These are phyloP conservation scores for Dipodomys spectabilis DNA, from an alignment of 2,113 vertebrate species.

Conservation along the genomic window DNA sequence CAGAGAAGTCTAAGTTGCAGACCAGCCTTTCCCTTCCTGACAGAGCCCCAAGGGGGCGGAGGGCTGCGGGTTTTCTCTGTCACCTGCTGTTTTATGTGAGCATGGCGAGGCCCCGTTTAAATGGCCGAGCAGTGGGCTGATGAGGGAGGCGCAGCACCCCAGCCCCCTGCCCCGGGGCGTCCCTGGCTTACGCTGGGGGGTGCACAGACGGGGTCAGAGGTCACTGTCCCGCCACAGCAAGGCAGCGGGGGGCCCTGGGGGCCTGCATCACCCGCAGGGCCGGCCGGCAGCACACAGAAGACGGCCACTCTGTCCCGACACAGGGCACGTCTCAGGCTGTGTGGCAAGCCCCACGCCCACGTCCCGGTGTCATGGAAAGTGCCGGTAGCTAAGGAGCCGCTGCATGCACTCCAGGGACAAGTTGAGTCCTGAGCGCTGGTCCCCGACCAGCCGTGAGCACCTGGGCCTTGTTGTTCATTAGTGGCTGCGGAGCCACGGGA, in stretches of 20 bases:
- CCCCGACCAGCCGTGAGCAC: not conserved
- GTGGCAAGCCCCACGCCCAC: not conserved
- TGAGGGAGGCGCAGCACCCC: too few relatives aligned
- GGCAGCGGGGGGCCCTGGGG: not conserved
- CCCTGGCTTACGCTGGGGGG: not conserved
- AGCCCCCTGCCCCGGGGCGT: rapidly evolving
- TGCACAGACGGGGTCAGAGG: not conserved
- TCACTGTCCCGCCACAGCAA: not conserved
- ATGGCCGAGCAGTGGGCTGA: not conserved
- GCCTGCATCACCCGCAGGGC: not conserved
- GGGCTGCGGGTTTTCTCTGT: not conserved
- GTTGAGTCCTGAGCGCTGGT: not conserved
- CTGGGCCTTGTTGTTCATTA: not conserved
- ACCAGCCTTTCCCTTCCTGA: not conserved
- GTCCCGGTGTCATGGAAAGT: not conserved
- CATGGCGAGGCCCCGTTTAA: too few relatives aligned
- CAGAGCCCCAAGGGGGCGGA: not conserved
- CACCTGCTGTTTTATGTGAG: not conserved
- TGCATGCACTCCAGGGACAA: not conserved
- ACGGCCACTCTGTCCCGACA: not conserved
- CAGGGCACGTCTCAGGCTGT: not conserved
- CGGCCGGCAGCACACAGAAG: too few relatives aligned
- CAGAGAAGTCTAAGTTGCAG: not conserved
- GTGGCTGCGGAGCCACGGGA: not conserved
- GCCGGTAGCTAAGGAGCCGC: not conserved